Percentiles rank a stretch among this genome's conserved stretches.
Conservation (phyloP, 1,140 invertebrate genomes). For the Homalodisca vitripennis region DNA sequence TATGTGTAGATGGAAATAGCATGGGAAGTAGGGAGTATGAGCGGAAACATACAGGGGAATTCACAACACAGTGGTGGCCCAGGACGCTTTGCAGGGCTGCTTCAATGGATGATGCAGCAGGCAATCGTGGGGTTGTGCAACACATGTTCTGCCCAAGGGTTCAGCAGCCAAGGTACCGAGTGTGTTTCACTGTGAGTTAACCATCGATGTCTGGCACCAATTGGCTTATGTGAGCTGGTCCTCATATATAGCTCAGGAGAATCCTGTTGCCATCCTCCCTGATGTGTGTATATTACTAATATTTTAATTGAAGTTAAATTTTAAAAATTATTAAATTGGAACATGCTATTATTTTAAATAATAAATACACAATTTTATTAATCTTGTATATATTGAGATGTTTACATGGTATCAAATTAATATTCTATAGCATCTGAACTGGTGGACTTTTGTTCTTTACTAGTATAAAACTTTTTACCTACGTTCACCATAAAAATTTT, state of each 20-base stretch:
- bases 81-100: slow-evolving; percentile 72
- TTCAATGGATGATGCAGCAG: slow-evolving; percentile 47
- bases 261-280: slow-evolving; percentile 69
- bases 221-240: slow-evolving; percentile 75
- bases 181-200: slow-evolving; percentile 91
- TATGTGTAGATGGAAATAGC: slow-evolving; percentile 87
- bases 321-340: neutral
- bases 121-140: slow-evolving; percentile 31
- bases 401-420: no score
- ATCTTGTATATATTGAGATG: no score
- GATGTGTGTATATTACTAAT: slow-evolving; percentile 62
- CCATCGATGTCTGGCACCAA: slow-evolving; percentile 93
- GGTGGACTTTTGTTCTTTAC: no score
- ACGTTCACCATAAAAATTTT: no score
- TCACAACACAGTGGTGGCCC: slow-evolving; percentile 69
- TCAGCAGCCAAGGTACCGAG: slow-evolving; percentile 56
- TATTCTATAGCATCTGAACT: no score
- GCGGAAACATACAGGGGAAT: no score
- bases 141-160: slow-evolving; percentile 40
- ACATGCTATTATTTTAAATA: no score
- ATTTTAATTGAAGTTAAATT: slow-evolving; percentile 1
- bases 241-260: slow-evolving; percentile 74
- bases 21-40: slow-evolving; percentile 79
- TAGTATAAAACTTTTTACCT: no score
- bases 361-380: no score